These are phyloP conservation scores for Acridotheres tristis DNA, from an alignment of 2,797 vertebrate genomes.

Conservation along the genomic window DNA sequence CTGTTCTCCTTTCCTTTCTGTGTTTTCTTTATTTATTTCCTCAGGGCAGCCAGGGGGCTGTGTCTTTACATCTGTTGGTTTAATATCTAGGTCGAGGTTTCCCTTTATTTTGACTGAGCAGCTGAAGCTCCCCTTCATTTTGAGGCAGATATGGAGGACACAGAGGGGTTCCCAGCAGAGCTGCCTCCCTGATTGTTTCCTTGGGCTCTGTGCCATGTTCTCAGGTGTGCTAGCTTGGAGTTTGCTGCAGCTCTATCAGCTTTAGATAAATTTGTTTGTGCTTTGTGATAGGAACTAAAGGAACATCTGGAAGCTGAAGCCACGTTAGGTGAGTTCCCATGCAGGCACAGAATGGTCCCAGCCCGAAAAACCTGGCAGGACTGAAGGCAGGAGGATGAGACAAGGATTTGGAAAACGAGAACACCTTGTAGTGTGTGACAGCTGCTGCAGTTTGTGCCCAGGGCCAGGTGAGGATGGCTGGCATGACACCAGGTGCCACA, in stretches of 20 bases:
- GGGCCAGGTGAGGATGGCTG: not conserved
- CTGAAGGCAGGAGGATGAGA: not conserved
- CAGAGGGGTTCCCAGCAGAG: not conserved
- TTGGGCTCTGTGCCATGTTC: not conserved
- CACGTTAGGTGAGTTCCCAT: not conserved
- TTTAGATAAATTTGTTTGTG: not conserved
- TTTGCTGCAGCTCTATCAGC: not conserved
- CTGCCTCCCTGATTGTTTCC: not conserved
- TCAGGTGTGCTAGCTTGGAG: not conserved
- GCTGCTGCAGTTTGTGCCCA: not conserved
- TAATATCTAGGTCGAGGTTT: not conserved
- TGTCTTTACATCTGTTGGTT: not conserved
- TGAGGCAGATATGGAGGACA: not conserved
- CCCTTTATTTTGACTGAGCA: not conserved
- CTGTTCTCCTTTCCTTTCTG: not conserved
- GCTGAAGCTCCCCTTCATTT: not conserved
- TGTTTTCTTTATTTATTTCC: not conserved
- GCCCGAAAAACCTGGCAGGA: not conserved
- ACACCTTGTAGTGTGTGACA: not conserved
- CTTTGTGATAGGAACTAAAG: not conserved
- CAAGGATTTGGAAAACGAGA: not conserved
- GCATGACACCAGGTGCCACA: not conserved
- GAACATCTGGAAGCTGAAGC: not conserved
- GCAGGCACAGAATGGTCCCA: not conserved
- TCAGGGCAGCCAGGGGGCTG: not conserved